Evolutionary conservation across 1,140 invertebrate species (phyloP), one percentile per base, ranked within the genome.

Genomic region (Lordiphosa mommai): DNA sequence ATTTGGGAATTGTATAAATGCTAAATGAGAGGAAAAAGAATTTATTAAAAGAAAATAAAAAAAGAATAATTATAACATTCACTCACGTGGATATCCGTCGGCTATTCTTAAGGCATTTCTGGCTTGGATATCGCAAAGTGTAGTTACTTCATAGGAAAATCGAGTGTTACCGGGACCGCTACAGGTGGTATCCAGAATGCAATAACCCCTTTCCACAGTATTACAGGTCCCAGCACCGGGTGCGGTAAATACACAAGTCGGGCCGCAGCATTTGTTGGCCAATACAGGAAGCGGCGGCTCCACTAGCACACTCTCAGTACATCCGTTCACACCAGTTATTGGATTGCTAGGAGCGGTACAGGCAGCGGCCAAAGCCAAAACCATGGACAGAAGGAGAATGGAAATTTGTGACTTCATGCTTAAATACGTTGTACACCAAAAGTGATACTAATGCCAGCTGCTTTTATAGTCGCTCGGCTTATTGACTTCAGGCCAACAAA

Each of bases 181-280:
- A 16, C 63, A 66, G 8, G 55, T 61, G 1, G 63, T 49, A 38
- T 66, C 63, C 16, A 65, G 36, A 0, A 66, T 2, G 10, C 63
- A 66, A 2, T 5, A 2, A 1, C 8, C 20, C 2, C 1, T 4
- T 4, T 29, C 3, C 1, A 4, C 8, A 17, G 23, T 14, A 6
- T 1, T 3, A 27, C 51, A 66, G 2, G 0, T 2, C 6, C n/a
- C 4, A 8, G 0, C 0, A 0, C 7, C 0, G 3, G 27, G 32
- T 0, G 32, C 37, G 4, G 0, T 12, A 3, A 29, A 57, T 4
- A 4, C 8, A 29, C 63, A 66, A 0, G 13, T 32, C 6, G 61
- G 37, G 4, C 61, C 38, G 7, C 63, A 66, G 44, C 63, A 66
- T 16, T 30, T 4, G 6, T 66, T 66, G 9, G 65, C 63, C 5